Evolutionary conservation across 2,888 invertebrate species (phyloP).

Genomic region (Maniola hyperantus): DNA sequence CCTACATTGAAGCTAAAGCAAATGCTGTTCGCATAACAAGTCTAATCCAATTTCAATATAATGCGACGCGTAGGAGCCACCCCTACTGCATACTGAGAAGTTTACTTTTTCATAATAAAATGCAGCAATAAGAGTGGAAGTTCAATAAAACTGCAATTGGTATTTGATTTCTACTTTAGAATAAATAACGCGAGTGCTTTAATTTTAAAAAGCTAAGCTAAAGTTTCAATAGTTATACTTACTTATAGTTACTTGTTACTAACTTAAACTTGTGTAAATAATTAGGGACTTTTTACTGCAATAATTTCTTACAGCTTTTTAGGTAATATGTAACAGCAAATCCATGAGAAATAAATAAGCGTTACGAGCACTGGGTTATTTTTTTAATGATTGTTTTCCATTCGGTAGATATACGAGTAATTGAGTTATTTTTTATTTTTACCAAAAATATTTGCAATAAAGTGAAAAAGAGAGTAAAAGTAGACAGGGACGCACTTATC

Average conservation of each 20-base stretch:
- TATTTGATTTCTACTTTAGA: constrained; percentile 74
- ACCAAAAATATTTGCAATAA: too few relatives aligned
- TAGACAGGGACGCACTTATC: too few relatives aligned
- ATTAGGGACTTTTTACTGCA: too few relatives aligned
- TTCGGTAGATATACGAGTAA: too few relatives aligned
- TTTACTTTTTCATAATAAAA: constrained; percentile 75
- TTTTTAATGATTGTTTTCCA: too few relatives aligned
- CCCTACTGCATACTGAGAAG: constrained; percentile 50
- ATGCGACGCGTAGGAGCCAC: constrained; percentile 31
- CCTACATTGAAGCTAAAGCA: constrained; percentile 23
- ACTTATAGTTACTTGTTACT: not conserved
- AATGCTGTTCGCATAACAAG: constrained; percentile 28
- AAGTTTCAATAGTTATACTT: not conserved
- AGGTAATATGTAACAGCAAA: too few relatives aligned
- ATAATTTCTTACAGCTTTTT: too few relatives aligned
- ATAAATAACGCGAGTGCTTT: constrained; percentile 55
- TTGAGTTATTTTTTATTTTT: too few relatives aligned
- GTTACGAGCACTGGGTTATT: too few relatives aligned
- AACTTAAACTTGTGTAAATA: too few relatives aligned
- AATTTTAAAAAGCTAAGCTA: not conserved
- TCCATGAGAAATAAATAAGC: too few relatives aligned
- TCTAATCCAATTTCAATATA: constrained; percentile 40
- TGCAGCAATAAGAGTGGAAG: constrained; percentile 69
- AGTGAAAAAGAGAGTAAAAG: too few relatives aligned
- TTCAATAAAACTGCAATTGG: constrained; percentile 63